Base-by-base conservation (phyloP, 2,888 invertebrate species). In the Caenorhabditis macrosperma region DNA sequence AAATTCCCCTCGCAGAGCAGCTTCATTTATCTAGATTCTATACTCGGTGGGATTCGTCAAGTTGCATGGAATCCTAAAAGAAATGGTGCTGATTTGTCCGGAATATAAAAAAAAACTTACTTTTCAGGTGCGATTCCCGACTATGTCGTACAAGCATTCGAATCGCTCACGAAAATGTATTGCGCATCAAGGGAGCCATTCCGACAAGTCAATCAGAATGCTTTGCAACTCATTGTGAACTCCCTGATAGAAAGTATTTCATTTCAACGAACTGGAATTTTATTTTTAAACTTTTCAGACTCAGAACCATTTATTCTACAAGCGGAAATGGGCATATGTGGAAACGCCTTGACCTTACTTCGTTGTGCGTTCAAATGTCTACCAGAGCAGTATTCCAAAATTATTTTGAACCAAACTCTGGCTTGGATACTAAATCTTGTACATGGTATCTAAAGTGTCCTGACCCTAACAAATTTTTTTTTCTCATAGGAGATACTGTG, bases 261-360 rank as follows among this genome's bases (percentile, higher is more conserved):
- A 0, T 15, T 7, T 41, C 1, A 26, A 26, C 2, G 9, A 2
- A 33, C 15, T 1, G 5, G 1, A 48, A 10, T 17, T 12, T 48
- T 4, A 24, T 24, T 48, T 48, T 4, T 12, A 88, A 86, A 88
- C 60, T 33, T 61, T 78, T 52, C 96, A 88, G 87, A 88, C 60
- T 78, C 83, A 38, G 89, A 88, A 38, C 88, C 89, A 33, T 88
- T 88, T 48, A 82, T 88, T n/a, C 79, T 89, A 2, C 89, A 88
- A 75, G 86, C 89, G 15, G 88, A 89, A 76, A 89, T 88, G 88
- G 88, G 88, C 7, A 79, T 89, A 10, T 69, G 78, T 17, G 79
- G 64, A 9, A 83, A 82, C 30, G 88, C 85, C 0, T 52, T 88
- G 12, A 2, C 5, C 2, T 35, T 82, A 5, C 55, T 82, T 1